A percentile compares a stretch with the other conserved stretches of the same genome.
These are phyloP conservation scores for Spheniscus humboldti DNA, from an alignment of 2,797 vertebrate genomes.

Conservation along the genomic window DNA sequence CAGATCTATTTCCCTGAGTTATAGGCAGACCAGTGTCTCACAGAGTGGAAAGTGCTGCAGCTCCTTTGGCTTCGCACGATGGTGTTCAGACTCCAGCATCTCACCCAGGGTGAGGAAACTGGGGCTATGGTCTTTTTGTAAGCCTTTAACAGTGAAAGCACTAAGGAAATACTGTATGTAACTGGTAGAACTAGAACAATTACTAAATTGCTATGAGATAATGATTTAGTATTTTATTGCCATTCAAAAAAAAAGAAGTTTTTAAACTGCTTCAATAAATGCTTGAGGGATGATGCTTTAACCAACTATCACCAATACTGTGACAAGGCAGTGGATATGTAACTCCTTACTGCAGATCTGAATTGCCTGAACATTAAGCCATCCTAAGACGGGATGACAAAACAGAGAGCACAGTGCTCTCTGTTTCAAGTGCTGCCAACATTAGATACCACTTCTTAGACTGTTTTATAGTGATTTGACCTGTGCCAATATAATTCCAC, in stretches of 20 bases:
- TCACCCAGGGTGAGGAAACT: neutral
- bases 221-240: neutral
- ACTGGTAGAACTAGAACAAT: neutral
- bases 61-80: neutral
- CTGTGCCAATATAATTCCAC: neutral
- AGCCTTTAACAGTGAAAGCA: neutral
- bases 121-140: neutral
- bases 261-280: neutral
- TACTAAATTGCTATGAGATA: neutral
- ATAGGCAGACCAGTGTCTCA: neutral
- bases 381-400: neutral
- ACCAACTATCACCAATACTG: neutral
- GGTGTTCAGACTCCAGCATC: neutral
- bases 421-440: neutral
- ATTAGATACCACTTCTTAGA: neutral
- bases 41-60: neutral
- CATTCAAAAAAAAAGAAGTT: neutral
- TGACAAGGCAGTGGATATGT: neutral
- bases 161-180: neutral
- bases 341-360: neutral
- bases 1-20: neutral
- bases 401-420: neutral
- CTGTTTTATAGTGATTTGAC: neutral
- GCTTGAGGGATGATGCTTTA: neutral
- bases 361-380: neutral